Conservation (phyloP, 1,140 invertebrate genomes). For the Telenomus remus region DNA sequence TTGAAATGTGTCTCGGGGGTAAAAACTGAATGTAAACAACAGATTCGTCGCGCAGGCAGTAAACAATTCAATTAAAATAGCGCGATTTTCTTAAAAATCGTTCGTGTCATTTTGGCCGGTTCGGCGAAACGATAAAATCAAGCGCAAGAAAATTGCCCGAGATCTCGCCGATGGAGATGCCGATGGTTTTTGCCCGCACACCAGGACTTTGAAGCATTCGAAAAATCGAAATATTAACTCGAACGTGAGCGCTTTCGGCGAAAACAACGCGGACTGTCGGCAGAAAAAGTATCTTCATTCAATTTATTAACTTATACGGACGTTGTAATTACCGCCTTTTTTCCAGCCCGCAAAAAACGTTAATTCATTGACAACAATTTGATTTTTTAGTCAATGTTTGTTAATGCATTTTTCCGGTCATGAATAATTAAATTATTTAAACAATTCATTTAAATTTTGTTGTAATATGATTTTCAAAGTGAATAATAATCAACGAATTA, state of each 20-base stretch:
- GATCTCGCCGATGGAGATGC: constrained; percentile 54
- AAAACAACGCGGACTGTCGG: constrained; percentile 15
- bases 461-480: no score
- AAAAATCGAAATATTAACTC: constrained; percentile 51
- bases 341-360: background rate
- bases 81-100: constrained; percentile 43
- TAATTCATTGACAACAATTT: no score
- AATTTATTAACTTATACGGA: constrained; percentile 21
- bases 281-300: constrained; percentile 34
- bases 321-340: constrained; percentile 8
- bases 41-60: background rate
- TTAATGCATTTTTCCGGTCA: no score
- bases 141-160: constrained; percentile 48
- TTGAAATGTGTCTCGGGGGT: no score
- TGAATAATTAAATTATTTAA: no score
- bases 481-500: no score
- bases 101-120: constrained; percentile 27
- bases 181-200: constrained; percentile 41
- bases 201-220: constrained; percentile 43
- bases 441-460: no score
- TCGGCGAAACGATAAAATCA: constrained; percentile 52
- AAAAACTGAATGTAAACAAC: no score
- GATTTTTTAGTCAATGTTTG: no score
- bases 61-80: constrained; percentile 45
- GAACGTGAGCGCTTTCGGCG: constrained; percentile 44